Percentiles rank a stretch among this genome's conserved stretches.
These are phyloP conservation scores for Chirona hameri DNA, from an alignment of 2,888 invertebrate species.

Conservation along the genomic window DNA sequence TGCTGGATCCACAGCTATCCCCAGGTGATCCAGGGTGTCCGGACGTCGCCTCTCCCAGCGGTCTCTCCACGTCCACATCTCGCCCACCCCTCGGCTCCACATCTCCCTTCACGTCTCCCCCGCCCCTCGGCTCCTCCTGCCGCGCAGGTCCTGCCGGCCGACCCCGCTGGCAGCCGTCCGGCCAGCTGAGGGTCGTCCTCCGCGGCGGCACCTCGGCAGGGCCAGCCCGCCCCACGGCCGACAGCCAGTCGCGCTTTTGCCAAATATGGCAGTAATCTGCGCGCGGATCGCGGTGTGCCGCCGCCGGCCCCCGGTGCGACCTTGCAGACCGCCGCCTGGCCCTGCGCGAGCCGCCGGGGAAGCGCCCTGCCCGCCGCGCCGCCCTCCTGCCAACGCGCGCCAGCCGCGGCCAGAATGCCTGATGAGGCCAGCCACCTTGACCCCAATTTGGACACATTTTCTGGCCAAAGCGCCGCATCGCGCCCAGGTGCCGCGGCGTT, in stretches of 20 bases:
- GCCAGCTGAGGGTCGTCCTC: neutral
- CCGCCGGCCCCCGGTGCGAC: neutral
- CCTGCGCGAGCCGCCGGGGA: neutral
- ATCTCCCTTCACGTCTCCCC: too few species aligned
- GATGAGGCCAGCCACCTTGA: constrained; percentile 1
- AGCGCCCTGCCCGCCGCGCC: neutral
- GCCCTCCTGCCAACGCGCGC: neutral
- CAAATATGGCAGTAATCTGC: neutral
- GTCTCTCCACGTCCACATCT: too few species aligned
- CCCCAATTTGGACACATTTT: constrained; percentile 24
- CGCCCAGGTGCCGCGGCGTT: neutral
- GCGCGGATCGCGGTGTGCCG: neutral
- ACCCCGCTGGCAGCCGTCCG: neutral
- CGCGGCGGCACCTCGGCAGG: neutral
- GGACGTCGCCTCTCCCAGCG: too few species aligned
- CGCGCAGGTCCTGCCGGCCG: too few species aligned
- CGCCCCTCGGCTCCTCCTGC: too few species aligned
- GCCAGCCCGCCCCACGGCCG: neutral
- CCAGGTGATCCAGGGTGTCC: too few species aligned
- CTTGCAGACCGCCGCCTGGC: neutral
- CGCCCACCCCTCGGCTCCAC: too few species aligned
- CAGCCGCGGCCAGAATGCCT: neutral
- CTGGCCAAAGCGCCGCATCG: constrained; percentile 10
- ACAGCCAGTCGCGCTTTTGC: neutral
- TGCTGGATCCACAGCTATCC: too few species aligned